Conservation (phyloP, 2,797 vertebrate genomes). For the Pipistrellus pipistrellus region DNA sequence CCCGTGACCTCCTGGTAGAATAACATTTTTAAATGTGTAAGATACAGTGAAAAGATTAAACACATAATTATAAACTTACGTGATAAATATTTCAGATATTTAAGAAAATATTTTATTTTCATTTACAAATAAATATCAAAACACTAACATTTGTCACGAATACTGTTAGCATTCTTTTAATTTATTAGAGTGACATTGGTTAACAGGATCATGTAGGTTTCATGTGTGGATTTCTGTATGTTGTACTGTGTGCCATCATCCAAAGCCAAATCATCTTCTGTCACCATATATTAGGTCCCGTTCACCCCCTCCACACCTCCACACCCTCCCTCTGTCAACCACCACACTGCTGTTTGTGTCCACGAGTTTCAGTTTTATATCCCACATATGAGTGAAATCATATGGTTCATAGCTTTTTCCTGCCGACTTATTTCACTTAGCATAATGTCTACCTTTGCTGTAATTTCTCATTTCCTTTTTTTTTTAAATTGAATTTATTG, state of each 20-base stretch:
- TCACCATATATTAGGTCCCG: neutral
- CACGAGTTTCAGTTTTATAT: neutral
- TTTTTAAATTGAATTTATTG: neutral
- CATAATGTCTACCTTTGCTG: neutral
- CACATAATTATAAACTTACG: neutral
- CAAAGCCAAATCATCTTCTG: neutral
- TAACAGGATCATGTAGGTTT: neutral
- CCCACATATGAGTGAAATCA: neutral
- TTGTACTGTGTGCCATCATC: neutral
- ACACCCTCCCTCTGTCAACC: neutral
- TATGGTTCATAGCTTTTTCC: neutral
- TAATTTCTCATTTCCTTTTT: neutral
- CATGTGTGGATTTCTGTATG: neutral
- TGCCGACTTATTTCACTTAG: neutral
- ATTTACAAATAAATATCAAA: neutral
- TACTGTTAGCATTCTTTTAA: neutral
- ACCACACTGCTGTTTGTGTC: neutral
- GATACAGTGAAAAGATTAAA: neutral
- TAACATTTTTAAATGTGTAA: constrained; percentile 22
- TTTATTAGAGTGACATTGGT: neutral
- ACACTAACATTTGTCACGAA: neutral
- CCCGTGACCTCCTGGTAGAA: neutral
- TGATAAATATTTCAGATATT: neutral
- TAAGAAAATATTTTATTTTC: neutral
- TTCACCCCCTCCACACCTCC: neutral